Conservation (phyloP, 2,797 vertebrate genomes). For the Melanogrammus aeglefinus region DNA sequence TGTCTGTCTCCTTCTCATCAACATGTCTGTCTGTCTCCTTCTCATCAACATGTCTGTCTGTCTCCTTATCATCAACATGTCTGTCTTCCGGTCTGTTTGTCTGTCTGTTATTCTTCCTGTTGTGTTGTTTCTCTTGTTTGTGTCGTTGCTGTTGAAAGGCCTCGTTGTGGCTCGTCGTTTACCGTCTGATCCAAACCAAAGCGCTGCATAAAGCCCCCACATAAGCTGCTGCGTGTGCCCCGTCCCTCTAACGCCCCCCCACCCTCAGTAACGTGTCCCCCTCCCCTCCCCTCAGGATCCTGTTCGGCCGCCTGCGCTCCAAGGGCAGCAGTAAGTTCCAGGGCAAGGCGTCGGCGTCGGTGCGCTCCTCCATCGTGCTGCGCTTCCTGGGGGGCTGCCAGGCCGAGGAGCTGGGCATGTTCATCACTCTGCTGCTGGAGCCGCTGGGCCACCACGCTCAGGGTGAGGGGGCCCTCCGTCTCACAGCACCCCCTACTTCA, state of each 20-base stretch:
- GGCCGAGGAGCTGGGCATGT: constrained; percentile 86
- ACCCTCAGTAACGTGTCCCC: too few species aligned
- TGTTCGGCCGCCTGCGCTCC: constrained; percentile 91
- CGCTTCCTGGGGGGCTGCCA: constrained; percentile 89
- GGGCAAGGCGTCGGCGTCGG: constrained; percentile 79
- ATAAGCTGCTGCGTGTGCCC: neutral
- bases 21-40: too few species aligned
- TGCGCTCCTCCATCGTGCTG: constrained; percentile 88
- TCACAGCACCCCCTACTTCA: neutral
- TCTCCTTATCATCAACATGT: too few species aligned
- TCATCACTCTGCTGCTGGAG: constrained; percentile 90
- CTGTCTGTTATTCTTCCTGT: too few species aligned
- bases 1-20: too few species aligned
- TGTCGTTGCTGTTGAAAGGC: neutral
- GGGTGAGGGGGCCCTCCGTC: constrained; percentile 63
- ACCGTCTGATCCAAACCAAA: too few species aligned
- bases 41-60: too few species aligned
- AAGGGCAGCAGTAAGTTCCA: constrained; percentile 93
- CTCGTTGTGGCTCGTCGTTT: neutral
- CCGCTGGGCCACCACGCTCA: constrained; percentile 81
- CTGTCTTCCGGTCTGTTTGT: too few species aligned
- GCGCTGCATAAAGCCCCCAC: too few species aligned
- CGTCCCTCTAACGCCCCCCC: too few species aligned
- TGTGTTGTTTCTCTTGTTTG: neutral
- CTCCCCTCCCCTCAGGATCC: constrained; percentile 73